Evolutionary conservation across 2,113 vertebrate genomes (phyloP).

Genomic region (Indri indri): DNA sequence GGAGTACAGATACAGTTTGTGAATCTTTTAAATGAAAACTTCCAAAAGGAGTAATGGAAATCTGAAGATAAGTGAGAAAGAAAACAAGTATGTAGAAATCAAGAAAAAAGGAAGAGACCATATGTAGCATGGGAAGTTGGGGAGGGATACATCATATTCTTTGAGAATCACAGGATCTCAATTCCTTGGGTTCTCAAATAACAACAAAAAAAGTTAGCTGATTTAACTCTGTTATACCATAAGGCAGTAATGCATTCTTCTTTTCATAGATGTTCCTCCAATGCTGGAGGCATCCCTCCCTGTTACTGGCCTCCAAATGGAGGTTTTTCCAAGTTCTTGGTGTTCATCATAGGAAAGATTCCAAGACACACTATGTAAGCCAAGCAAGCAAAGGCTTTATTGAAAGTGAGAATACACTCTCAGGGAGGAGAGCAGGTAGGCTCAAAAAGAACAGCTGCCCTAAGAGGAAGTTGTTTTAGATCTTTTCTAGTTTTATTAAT

Average conservation of each 20-base stretch:
- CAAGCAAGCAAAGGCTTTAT: too few species aligned
- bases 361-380: too few species aligned
- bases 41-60: neutral
- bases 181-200: neutral
- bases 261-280: neutral
- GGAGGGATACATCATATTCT: rapidly evolving
- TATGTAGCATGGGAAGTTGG: neutral
- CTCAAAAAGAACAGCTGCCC: too few species aligned
- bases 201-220: neutral
- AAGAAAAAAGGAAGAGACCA: neutral
- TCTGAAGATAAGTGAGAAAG: neutral
- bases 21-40: neutral
- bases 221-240: neutral
- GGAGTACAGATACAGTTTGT: neutral
- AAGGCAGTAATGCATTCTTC: neutral
- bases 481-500: too few species aligned
- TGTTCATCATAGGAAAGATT: too few species aligned
- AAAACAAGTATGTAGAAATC: neutral
- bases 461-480: too few species aligned
- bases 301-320: too few species aligned
- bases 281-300: neutral
- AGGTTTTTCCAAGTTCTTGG: too few species aligned
- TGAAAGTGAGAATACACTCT: too few species aligned
- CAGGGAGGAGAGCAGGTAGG: too few species aligned
- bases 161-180: neutral